These are phyloP conservation scores for crab-eating macaque (Macaca fascicularis) DNA, from an alignment of 2,113 vertebrate species.

Conservation along the genomic window DNA sequence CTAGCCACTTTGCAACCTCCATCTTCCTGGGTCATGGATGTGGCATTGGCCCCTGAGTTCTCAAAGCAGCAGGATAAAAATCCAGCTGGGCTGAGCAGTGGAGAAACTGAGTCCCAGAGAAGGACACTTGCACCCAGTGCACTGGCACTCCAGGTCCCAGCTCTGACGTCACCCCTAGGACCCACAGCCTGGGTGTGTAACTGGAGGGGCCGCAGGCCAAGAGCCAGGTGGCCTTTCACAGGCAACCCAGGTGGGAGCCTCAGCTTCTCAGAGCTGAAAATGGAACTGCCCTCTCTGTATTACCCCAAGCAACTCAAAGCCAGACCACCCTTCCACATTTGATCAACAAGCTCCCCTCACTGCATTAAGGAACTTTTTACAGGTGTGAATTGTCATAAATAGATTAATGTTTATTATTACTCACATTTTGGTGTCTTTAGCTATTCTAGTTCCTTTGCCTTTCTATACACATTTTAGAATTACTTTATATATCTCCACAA, in stretches of 20 bases:
- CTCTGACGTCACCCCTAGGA: neutral
- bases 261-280: neutral
- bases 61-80: neutral
- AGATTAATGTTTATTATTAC: neutral
- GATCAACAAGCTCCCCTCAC: neutral
- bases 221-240: neutral
- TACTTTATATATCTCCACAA: neutral
- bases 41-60: neutral
- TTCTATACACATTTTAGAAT: neutral
- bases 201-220: neutral
- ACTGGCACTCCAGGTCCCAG: neutral
- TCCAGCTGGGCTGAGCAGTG: neutral
- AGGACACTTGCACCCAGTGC: neutral
- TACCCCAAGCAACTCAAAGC: neutral
- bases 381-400: neutral
- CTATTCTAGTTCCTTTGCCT: neutral
- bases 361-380: neutral
- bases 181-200: neutral
- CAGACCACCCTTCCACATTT: neutral
- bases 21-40: neutral
- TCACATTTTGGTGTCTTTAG: neutral
- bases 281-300: neutral
- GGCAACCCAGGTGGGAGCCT: neutral
- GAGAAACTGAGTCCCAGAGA: neutral
- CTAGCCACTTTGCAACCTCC: neutral